phyloP scores from a whole-genome alignment of 2,113 vertebrate genomes.

The Leucoraja erinaceus region DNA sequence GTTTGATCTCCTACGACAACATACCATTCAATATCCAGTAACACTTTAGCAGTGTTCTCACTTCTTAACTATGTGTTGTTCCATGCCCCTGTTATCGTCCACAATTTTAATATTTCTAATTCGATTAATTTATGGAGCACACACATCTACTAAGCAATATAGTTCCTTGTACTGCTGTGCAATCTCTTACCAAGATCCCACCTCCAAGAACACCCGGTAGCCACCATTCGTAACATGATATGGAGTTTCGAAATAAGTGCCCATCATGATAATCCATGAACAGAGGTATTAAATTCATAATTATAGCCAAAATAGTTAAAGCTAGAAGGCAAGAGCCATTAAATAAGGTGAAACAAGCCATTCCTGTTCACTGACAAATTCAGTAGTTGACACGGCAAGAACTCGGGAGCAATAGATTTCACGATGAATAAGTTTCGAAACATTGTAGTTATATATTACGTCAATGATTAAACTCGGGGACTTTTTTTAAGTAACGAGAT shows the following conservation, averaged over 20 bases:
- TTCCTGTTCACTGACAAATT: slow-evolving; percentile 27
- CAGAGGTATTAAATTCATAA: slow-evolving; percentile 47
- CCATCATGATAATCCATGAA: slow-evolving; percentile 39
- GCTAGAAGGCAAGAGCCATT: slow-evolving; percentile 50
- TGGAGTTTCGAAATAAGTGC: slow-evolving; percentile 40
- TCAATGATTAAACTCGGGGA: not conserved
- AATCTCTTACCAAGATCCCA: slow-evolving; percentile 50
- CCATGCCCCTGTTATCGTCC: not conserved
- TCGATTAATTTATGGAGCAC: not conserved
- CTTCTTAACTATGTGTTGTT: not conserved
- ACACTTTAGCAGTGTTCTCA: not conserved
- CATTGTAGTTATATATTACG: not conserved
- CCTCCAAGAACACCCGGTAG: slow-evolving; percentile 53
- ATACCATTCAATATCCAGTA: not conserved
- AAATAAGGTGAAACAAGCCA: slow-evolving; percentile 54
- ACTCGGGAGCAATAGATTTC: not conserved
- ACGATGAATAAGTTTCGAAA: not conserved
- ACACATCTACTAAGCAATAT: not conserved
- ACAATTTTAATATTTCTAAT: not conserved
- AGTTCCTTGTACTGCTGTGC: not conserved
- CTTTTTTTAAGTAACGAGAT: not conserved
- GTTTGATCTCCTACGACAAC: not conserved
- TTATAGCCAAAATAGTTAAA: slow-evolving; percentile 44
- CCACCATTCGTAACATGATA: slow-evolving; percentile 57
- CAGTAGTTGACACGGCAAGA: not conserved